Conservation (phyloP, 37 sponge, comb jelly and placozoan species). For the Sycon ciliatum region DNA sequence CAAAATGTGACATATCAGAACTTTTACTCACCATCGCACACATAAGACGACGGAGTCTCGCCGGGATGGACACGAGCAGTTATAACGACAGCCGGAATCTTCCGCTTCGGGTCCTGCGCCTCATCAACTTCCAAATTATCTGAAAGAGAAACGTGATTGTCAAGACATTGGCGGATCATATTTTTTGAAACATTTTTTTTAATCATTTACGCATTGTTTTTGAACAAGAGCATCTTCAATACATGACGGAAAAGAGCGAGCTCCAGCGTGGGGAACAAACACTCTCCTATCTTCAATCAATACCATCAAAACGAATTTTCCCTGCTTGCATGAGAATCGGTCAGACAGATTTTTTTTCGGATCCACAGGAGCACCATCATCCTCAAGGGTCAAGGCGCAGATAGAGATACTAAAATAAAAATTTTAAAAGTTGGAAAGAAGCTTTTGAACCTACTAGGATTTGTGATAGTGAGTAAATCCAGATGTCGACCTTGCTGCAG, state of each 20-base stretch:
- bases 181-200: too few relatives aligned
- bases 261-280: too few relatives aligned
- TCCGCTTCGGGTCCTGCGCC: constrained; percentile 12
- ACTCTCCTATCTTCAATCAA: too few relatives aligned
- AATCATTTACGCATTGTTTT: constrained; percentile 15
- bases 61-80: constrained; percentile 92
- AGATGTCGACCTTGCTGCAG: constrained; percentile 82
- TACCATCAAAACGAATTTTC: too few relatives aligned
- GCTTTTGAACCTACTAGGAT: constrained; percentile 48
- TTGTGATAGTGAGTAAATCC: constrained; percentile 78
- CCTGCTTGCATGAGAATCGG: too few relatives aligned
- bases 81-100: constrained; percentile 86
- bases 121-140: neutral
- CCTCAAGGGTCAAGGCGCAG: too few relatives aligned
- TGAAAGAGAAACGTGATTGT: neutral
- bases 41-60: constrained; percentile 90
- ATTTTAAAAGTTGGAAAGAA: too few relatives aligned
- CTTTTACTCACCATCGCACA: constrained; percentile 74
- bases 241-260: too few relatives aligned
- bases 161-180: neutral
- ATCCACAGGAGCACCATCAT: neutral
- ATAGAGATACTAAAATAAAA: too few relatives aligned
- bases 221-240: neutral
- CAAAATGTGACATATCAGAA: neutral
- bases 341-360: too few relatives aligned